These are phyloP conservation scores for Heliconius erato DNA, from an alignment of 2,888 invertebrate genomes.

Conservation along the genomic window DNA sequence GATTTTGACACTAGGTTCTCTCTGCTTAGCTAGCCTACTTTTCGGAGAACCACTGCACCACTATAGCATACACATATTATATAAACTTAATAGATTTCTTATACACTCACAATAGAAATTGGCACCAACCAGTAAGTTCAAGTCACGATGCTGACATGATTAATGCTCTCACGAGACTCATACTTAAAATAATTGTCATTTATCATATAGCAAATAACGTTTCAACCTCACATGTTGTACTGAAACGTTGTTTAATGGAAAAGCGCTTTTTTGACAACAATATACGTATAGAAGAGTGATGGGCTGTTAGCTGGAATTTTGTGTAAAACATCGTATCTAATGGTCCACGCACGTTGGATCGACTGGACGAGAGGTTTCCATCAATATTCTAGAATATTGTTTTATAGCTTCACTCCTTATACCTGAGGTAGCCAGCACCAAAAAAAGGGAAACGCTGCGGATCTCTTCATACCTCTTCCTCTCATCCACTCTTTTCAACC, in stretches of 20 bases:
- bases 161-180: constrained; percentile 40
- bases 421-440: not conserved
- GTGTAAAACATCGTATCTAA: constrained; percentile 14
- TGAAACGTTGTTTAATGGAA: constrained; percentile 23
- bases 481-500: too few species aligned
- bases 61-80: not conserved
- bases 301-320: constrained; percentile 21
- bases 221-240: constrained; percentile 27
- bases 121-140: constrained; percentile 38
- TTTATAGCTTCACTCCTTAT: not conserved
- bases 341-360: not conserved
- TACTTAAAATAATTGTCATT: constrained; percentile 54
- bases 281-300: constrained; percentile 26
- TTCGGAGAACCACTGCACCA: too few species aligned
- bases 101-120: constrained; percentile 32
- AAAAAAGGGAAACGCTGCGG: not conserved
- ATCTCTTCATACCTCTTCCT: not conserved
- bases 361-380: not conserved
- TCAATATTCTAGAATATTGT: not conserved
- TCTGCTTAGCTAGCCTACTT: not conserved
- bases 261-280: constrained; percentile 30
- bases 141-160: constrained; percentile 42
- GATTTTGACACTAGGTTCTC: not conserved
- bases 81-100: not conserved
- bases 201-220: constrained; percentile 44